Conservation (phyloP, 2,888 invertebrate genomes). For the Macrostomum cliftonense region DNA sequence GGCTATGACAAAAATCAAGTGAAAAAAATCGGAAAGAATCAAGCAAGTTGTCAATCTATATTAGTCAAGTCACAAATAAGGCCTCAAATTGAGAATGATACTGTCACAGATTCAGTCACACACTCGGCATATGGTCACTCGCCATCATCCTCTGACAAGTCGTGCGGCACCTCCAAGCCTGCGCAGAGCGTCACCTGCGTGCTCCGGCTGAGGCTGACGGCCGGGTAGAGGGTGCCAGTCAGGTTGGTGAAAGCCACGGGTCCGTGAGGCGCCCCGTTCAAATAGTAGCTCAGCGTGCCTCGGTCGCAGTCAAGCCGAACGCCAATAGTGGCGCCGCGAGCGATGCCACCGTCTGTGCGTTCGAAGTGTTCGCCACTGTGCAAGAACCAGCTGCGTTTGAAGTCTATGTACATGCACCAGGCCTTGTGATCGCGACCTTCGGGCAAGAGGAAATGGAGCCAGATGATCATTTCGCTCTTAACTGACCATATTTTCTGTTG, state of each 20-base stretch:
- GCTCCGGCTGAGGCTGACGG: constrained; percentile 83
- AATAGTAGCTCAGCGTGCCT: constrained; percentile 71
- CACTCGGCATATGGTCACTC: too few species aligned
- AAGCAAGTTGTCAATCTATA: too few species aligned
- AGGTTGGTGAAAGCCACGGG: constrained; percentile 68
- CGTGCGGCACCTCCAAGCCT: constrained; percentile 61
- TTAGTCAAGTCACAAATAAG: too few species aligned
- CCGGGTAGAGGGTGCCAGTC: constrained; percentile 74
- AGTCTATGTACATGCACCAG: constrained; percentile 92
- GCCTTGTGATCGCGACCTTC: constrained; percentile 95
- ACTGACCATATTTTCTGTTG: too few species aligned
- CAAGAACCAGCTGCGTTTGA: constrained; percentile 87
- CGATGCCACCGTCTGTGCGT: constrained; percentile 69
- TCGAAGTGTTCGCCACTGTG: constrained; percentile 81
- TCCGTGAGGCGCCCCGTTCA: constrained; percentile 82
- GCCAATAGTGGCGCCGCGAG: constrained; percentile 63
- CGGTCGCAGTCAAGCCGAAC: constrained; percentile 73
- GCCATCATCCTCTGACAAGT: constrained; percentile 8
- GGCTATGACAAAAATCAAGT: too few species aligned
- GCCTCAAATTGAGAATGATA: too few species aligned
- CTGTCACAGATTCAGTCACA: too few species aligned
- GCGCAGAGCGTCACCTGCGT: constrained; percentile 80
- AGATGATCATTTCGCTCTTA: too few species aligned
- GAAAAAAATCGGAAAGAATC: too few species aligned
- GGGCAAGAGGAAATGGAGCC: too few species aligned